phyloP scores from a whole-genome alignment of 1,140 invertebrate genomes.

The Holotrichia oblita region DNA sequence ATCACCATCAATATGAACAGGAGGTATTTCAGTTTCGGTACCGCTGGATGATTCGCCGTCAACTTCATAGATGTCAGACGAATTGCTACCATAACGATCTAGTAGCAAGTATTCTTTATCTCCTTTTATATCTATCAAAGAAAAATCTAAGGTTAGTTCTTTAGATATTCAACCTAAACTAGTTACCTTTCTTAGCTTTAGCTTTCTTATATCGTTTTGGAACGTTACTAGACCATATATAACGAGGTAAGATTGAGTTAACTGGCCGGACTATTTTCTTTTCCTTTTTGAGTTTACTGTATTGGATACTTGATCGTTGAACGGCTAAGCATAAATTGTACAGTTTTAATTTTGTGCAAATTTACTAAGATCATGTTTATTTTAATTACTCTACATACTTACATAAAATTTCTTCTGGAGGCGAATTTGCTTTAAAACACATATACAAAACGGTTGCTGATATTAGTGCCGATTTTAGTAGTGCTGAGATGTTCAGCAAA shows the following conservation, averaged over 20 bases:
- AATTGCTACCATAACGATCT: constrained; percentile 62
- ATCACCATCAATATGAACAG: constrained; percentile 58
- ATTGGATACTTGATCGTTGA: constrained; percentile 43
- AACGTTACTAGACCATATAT: not conserved
- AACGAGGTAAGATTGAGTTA: constrained; percentile 19
- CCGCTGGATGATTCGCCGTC: constrained; percentile 54
- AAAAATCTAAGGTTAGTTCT: not conserved
- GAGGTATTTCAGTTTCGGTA: constrained; percentile 60
- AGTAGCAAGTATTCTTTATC: constrained; percentile 63
- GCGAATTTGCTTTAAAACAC: constrained; percentile 30
- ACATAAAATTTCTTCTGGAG: constrained; percentile 13
- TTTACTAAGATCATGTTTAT: not conserved
- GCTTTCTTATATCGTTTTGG: constrained; percentile 6
- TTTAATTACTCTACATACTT: not conserved
- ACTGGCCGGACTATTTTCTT: constrained; percentile 27
- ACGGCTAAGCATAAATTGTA: constrained; percentile 43
- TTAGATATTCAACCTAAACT: not conserved
- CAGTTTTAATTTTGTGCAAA: not conserved
- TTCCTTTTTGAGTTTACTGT: constrained; percentile 45
- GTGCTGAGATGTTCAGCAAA: constrained; percentile 52
- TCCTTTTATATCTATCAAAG: constrained; percentile 37
- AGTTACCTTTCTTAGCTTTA: constrained; percentile 24
- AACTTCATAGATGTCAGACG: constrained; percentile 48
- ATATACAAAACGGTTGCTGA: not conserved
- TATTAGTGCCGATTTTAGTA: constrained; percentile 53